Evolutionary conservation across 2,797 vertebrate genomes (phyloP).

Genomic region (Centropyge bicolor): DNA sequence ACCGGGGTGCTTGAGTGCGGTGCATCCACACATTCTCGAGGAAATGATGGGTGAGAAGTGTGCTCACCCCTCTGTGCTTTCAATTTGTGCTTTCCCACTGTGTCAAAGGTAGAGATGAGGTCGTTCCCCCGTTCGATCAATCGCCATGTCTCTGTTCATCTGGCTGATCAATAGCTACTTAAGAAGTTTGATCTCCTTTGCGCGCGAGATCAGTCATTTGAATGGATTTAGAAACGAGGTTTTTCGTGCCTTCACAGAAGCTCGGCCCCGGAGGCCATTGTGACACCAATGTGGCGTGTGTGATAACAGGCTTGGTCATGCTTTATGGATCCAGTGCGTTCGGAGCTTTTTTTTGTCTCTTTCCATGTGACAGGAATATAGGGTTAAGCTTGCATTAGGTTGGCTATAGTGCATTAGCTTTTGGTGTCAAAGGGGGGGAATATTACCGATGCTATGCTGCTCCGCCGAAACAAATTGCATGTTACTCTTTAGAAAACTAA

Average conservation of each 20-base stretch:
- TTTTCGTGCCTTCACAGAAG: constrained; percentile 52
- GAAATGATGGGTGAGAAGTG: constrained; percentile 75
- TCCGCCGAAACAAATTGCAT: constrained; percentile 74
- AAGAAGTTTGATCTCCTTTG: constrained; percentile 76
- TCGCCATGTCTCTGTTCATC: constrained; percentile 74
- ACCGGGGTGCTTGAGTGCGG: constrained; percentile 47
- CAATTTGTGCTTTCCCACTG: constrained; percentile 71
- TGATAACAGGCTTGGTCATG: constrained; percentile 76
- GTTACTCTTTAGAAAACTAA: constrained; percentile 82
- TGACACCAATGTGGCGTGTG: constrained; percentile 63
- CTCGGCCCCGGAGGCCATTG: constrained; percentile 58
- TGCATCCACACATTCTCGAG: constrained; percentile 59
- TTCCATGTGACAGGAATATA: constrained; percentile 70
- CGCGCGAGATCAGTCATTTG: constrained; percentile 70
- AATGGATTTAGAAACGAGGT: constrained; percentile 56
- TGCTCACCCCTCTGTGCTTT: constrained; percentile 70
- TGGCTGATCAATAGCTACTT: constrained; percentile 79
- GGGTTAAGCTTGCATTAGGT: constrained; percentile 73
- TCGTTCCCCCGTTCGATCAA: constrained; percentile 61
- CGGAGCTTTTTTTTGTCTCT: constrained; percentile 43
- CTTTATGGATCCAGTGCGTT: constrained; percentile 72
- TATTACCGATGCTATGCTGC: constrained; percentile 71
- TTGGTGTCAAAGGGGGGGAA: constrained; percentile 65
- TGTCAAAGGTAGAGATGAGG: constrained; percentile 77
- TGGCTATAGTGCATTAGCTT: constrained; percentile 67